Evolutionary conservation across 2,113 vertebrate genomes (phyloP).

Genomic region (Zosterops japonicus): DNA sequence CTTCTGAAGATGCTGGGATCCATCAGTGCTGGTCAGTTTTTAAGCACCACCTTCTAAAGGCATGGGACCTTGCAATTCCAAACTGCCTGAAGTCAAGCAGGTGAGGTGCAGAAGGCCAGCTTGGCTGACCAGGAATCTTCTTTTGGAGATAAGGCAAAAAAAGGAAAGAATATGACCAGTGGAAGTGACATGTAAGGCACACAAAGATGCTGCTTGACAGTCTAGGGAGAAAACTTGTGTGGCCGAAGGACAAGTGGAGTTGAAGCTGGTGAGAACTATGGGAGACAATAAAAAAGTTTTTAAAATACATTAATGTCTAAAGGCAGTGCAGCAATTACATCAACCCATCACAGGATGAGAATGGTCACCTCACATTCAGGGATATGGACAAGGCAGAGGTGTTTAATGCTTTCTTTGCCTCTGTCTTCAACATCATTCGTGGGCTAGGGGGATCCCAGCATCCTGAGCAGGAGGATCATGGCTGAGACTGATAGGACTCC

Average conservation of each 20-base stretch:
- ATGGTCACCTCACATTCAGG: neutral
- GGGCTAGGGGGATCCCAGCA: neutral
- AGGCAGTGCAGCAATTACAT: neutral
- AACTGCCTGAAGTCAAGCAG: neutral
- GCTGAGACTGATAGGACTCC: neutral
- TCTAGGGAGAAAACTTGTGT: neutral
- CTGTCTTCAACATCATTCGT: neutral
- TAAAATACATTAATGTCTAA: neutral
- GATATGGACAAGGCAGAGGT: neutral
- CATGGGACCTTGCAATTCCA: neutral
- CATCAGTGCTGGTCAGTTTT: neutral
- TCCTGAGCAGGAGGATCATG: neutral
- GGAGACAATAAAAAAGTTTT: neutral
- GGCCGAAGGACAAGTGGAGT: neutral
- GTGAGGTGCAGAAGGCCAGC: neutral
- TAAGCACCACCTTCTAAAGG: neutral
- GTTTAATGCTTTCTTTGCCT: neutral
- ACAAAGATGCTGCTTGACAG: neutral
- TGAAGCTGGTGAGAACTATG: neutral
- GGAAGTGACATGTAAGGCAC: neutral
- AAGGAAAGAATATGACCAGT: neutral
- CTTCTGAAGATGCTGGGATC: neutral
- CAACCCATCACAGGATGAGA: neutral
- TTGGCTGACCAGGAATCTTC: neutral
- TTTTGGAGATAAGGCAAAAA: neutral